These are phyloP conservation scores for Frankliniella fusca DNA, from an alignment of 2,888 invertebrate species.

Conservation along the genomic window DNA sequence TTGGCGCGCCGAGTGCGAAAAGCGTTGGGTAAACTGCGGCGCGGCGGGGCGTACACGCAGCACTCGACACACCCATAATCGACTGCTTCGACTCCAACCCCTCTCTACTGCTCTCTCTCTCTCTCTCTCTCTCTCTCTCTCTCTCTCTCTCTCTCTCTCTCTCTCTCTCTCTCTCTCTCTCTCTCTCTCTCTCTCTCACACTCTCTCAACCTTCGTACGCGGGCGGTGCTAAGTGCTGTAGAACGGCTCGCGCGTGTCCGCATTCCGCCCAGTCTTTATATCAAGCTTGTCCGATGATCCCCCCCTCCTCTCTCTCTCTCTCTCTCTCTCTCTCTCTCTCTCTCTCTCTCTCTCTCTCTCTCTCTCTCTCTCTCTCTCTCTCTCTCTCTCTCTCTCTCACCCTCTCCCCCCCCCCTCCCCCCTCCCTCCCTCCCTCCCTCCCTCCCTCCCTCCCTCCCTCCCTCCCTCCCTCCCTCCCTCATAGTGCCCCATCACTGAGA, in stretches of 20 bases:
- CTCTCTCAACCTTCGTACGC: neutral
- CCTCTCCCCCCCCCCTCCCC: neutral
- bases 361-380: neutral
- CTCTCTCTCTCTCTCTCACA: neutral
- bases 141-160: too few species aligned
- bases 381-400: constrained; percentile 1
- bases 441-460: neutral
- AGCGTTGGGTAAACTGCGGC: too few species aligned
- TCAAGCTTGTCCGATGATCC: too few species aligned
- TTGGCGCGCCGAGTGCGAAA: too few species aligned
- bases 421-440: neutral
- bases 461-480: neutral
- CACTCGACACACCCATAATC: constrained; percentile 2
- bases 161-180: too few species aligned
- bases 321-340: too few species aligned
- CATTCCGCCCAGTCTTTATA: neutral
- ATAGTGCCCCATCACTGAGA: too few species aligned
- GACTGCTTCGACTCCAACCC: neutral
- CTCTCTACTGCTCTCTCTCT: neutral
- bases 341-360: too few species aligned
- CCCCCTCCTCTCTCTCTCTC: too few species aligned
- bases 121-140: too few species aligned
- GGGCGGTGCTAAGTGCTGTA: neutral
- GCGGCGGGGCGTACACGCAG: too few species aligned
- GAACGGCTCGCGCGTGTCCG: neutral